These are phyloP conservation scores for Apus apus DNA, from an alignment of 2,113 vertebrate species.

Conservation along the genomic window DNA sequence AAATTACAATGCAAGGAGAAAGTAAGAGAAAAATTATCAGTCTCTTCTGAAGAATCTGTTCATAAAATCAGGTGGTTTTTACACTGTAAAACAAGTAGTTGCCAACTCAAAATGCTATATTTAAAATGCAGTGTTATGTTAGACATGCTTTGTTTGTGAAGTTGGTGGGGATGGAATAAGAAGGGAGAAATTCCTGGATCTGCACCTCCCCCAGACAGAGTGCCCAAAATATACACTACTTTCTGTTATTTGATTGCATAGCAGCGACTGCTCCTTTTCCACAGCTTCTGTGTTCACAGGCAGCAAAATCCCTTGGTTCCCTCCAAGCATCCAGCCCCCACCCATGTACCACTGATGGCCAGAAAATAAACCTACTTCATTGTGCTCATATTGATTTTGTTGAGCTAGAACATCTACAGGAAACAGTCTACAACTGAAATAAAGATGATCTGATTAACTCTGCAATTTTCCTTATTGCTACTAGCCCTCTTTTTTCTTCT, in stretches of 20 bases:
- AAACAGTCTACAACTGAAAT: neutral
- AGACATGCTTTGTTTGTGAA: neutral
- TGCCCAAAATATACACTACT: neutral
- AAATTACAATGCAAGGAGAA: neutral
- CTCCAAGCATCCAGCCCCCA: neutral
- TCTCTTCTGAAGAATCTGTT: neutral
- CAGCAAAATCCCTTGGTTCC: neutral
- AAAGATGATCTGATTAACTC: slow-evolving; percentile 62
- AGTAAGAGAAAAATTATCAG: neutral
- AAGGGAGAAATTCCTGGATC: slow-evolving; percentile 3
- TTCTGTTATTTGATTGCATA: neutral
- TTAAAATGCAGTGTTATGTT: slow-evolving; percentile 20
- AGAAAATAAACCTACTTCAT: slow-evolving; percentile 11
- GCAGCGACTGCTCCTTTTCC: neutral
- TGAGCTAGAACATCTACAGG: neutral
- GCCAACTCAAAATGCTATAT: neutral
- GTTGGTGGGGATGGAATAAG: neutral
- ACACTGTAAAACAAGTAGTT: neutral
- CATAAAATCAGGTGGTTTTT: neutral
- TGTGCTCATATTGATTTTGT: neutral
- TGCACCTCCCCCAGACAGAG: neutral
- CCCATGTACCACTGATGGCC: neutral
- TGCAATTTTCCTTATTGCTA: slow-evolving; percentile 57
- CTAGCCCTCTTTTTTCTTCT: slow-evolving; percentile 9
- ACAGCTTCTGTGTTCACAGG: neutral